Percentiles rank a stretch among this genome's conserved stretches.
Evolutionary conservation across 1,140 invertebrate genomes (phyloP).

Genomic region (Saccostrea glomerata): DNA sequence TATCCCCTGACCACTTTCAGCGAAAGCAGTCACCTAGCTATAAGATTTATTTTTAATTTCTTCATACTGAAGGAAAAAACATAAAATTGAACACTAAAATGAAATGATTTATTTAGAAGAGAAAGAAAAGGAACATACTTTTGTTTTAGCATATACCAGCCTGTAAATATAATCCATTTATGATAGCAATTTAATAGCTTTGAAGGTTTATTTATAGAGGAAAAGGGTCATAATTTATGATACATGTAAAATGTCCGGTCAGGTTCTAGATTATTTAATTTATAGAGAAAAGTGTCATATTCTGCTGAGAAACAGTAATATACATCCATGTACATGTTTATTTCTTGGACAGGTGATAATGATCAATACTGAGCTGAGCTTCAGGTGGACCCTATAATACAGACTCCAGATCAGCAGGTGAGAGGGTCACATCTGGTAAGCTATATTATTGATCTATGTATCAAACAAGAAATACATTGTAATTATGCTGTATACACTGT

Average conservation of each 20-base stretch:
- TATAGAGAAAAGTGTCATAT: not conserved
- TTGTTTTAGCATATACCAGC: too few species aligned
- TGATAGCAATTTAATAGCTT: too few species aligned
- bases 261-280: not conserved
- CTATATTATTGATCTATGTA: not conserved
- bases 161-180: too few species aligned
- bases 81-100: too few species aligned
- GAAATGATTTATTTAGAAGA: too few species aligned
- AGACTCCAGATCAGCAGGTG: not conserved
- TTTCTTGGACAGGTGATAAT: not conserved
- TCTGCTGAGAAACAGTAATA: not conserved
- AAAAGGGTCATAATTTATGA: not conserved
- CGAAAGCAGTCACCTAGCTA: too few species aligned
- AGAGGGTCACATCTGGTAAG: not conserved
- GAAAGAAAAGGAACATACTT: too few species aligned
- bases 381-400: not conserved
- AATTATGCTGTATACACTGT: too few species aligned
- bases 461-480: not conserved
- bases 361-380: not conserved
- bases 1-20: too few species aligned
- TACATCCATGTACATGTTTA: not conserved
- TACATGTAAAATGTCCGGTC: not conserved
- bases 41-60: too few species aligned
- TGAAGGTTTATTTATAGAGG: not conserved
- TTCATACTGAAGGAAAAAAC: too few species aligned